phyloP scores from a whole-genome alignment of 1,140 invertebrate species.

The Drosophila kanapiae region DNA sequence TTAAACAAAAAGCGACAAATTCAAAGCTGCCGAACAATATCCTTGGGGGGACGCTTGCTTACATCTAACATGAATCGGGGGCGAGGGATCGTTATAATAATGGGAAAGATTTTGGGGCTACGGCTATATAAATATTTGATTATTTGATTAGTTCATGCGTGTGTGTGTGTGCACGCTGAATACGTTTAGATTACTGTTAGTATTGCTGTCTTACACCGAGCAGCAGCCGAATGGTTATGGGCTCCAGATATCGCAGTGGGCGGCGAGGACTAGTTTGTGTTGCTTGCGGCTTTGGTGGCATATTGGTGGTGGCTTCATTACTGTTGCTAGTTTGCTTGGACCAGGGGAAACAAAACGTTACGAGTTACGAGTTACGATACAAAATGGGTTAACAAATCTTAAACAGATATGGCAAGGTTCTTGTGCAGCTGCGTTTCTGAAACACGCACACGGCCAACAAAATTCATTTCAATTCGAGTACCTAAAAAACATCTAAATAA shows the following conservation, averaged over 20 bases:
- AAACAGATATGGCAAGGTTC: conserved; percentile 76
- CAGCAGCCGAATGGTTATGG: conserved; percentile 73
- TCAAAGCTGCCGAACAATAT: conserved; percentile 53
- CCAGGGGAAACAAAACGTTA: conserved; percentile 39
- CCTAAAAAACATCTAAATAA: conserved; percentile 80
- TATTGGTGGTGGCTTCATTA: conserved; percentile 43
- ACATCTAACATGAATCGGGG: conserved; percentile 61
- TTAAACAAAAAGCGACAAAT: conserved; percentile 50
- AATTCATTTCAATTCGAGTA: conserved; percentile 69
- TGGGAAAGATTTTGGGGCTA: conserved; percentile 37
- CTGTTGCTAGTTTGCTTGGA: conserved; percentile 80
- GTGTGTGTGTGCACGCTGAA: conserved; percentile 61
- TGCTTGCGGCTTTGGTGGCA: conserved; percentile 57
- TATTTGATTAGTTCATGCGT: conserved; percentile 68
- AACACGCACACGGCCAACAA: conserved; percentile 63
- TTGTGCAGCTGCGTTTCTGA: conserved; percentile 65
- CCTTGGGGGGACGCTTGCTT: conserved; percentile 31
- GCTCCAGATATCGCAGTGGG: conserved; percentile 50
- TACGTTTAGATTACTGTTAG: conserved; percentile 67
- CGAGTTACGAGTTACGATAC: conserved; percentile 34
- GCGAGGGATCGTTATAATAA: conserved; percentile 56
- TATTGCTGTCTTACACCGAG: conserved; percentile 70
- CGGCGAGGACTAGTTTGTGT: conserved; percentile 76
- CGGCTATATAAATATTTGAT: conserved; percentile 77
- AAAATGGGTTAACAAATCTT: conserved; percentile 55